Percentiles rank a stretch among this genome's conserved stretches.
Conservation (phyloP, 2,888 invertebrate species). For the Trachelus stipa region DNA sequence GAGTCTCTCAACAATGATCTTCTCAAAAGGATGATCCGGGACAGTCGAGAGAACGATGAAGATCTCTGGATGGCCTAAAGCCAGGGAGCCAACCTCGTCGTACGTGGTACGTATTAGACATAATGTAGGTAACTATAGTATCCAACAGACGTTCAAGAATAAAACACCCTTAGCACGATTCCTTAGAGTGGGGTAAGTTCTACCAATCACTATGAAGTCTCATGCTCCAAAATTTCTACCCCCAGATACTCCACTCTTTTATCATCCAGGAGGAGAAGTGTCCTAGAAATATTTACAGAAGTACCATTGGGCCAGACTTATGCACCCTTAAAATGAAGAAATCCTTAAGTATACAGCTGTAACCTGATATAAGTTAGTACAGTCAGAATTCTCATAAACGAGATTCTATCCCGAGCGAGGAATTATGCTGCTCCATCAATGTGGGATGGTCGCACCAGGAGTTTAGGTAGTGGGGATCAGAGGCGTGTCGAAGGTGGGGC, state of each 20-base stretch:
- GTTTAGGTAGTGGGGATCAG: neutral
- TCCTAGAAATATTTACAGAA: neutral
- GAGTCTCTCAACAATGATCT: conserved; percentile 56
- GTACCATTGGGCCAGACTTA: neutral
- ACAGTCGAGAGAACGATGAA: conserved; percentile 42
- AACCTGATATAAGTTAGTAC: neutral
- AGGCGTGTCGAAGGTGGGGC: conserved; percentile 34
- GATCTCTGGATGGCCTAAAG: conserved; percentile 27
- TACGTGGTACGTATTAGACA: neutral
- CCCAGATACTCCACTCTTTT: neutral
- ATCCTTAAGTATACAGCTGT: neutral
- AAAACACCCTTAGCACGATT: neutral
- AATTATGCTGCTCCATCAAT: conserved; percentile 18
- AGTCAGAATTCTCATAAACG: neutral
- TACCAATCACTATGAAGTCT: neutral
- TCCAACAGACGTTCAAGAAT: neutral
- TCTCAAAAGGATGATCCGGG: conserved; percentile 58
- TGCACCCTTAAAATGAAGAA: neutral
- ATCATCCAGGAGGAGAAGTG: neutral
- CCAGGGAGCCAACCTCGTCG: neutral
- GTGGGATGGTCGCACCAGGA: conserved; percentile 18
- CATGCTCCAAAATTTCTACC: neutral
- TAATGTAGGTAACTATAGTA: neutral
- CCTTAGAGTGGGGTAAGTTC: neutral
- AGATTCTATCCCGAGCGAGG: neutral